A percentile compares a stretch with the other conserved stretches of the same genome.
Evolutionary conservation across 2,113 vertebrate genomes (phyloP).

Genomic region (Hyaena hyaena): DNA sequence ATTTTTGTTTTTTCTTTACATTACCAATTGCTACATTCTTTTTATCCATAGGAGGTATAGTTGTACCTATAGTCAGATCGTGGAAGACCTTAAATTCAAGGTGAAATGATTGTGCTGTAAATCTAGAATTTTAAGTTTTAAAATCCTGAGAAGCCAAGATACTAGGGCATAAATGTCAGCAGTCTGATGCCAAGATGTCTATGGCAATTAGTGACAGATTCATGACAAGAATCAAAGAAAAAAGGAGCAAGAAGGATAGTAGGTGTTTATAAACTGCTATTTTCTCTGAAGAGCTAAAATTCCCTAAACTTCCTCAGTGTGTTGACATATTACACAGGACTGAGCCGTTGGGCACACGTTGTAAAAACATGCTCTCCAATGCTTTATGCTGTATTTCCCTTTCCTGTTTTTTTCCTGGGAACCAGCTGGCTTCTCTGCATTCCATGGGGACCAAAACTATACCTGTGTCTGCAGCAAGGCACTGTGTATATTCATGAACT

Average conservation of each 20-base stretch:
- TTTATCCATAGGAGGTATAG: neutral
- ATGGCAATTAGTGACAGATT: neutral
- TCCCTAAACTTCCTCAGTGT: neutral
- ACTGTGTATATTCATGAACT: constrained; percentile 34
- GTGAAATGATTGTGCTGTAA: neutral
- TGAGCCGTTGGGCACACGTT: neutral
- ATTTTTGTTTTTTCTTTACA: neutral
- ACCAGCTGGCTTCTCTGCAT: neutral
- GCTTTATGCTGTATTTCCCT: neutral
- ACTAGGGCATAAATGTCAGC: neutral
- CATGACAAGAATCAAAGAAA: neutral
- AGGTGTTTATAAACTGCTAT: neutral
- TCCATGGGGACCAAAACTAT: neutral
- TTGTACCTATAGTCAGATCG: neutral
- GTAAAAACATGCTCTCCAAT: neutral
- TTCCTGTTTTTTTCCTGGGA: neutral
- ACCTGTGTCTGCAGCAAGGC: neutral
- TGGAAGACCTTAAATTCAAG: neutral
- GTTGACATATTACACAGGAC: neutral
- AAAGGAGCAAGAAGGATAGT: neutral
- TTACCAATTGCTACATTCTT: neutral
- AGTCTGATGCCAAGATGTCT: neutral
- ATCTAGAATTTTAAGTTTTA: neutral
- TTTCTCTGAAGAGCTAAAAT: neutral
- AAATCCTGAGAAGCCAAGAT: neutral